Conservation (phyloP, 1,140 invertebrate genomes). For the Brachionus asplanchnoidis region DNA sequence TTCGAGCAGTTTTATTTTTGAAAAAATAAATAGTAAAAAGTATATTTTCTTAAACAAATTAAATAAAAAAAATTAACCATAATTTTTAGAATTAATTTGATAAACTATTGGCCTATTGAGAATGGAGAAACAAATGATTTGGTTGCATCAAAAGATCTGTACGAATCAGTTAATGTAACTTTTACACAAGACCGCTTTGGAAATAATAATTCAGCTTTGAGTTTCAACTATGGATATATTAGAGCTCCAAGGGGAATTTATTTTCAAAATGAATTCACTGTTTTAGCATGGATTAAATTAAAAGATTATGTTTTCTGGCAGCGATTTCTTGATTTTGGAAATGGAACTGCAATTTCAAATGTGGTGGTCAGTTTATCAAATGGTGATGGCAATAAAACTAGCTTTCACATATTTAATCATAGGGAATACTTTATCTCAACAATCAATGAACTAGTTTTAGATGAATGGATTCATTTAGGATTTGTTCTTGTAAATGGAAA, state of each 20-base stretch:
- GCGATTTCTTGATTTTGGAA: neutral
- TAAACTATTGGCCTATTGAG: neutral
- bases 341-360: neutral
- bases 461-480: neutral
- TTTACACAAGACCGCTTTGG: neutral
- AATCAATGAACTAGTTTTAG: neutral
- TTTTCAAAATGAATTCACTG: neutral
- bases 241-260: neutral
- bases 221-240: neutral
- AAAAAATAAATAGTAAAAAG: neutral
- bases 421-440: neutral
- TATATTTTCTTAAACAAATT: neutral
- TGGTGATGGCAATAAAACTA: too few species aligned
- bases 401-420: neutral
- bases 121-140: neutral
- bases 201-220: neutral
- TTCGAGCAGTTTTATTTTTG: neutral
- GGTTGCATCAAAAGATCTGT: neutral
- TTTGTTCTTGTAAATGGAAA: neutral
- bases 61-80: neutral
- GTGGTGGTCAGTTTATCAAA: neutral
- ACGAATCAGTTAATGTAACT: neutral
- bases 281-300: neutral
- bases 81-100: neutral
- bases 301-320: neutral